A percentile compares a stretch with the other conserved stretches of the same genome.
Evolutionary conservation across 2,888 invertebrate species (phyloP).

Genomic region (Amphipyra berbera): DNA sequence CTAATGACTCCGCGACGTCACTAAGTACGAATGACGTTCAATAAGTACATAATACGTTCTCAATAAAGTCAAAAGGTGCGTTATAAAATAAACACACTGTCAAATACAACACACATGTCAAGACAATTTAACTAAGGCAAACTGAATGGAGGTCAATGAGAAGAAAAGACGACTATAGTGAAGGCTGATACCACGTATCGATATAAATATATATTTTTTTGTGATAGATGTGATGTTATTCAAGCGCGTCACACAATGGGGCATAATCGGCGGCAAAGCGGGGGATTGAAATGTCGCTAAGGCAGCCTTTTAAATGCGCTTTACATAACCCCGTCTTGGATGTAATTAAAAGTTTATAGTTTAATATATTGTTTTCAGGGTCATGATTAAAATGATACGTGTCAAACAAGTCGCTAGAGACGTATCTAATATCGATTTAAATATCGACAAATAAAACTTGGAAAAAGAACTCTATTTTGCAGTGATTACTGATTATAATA

Average conservation of each 20-base stretch:
- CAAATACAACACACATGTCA: constrained; percentile 59
- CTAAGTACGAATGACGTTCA: constrained; percentile 63
- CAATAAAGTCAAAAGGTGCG: constrained; percentile 31
- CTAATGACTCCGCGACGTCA: constrained; percentile 50
- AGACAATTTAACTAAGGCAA: constrained; percentile 49
- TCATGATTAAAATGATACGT: no score
- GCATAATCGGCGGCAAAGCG: no score
- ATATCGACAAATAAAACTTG: constrained; percentile 2
- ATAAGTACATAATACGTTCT: constrained; percentile 69
- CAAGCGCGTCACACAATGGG: no score
- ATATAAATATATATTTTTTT: neutral
- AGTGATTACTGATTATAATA: no score
- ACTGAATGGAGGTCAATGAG: constrained; percentile 20
- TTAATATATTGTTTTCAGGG: no score
- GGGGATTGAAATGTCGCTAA: no score
- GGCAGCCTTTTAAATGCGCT: no score
- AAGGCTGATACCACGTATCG: neutral
- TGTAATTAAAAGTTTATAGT: no score
- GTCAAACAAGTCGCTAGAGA: no score
- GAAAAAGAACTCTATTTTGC: no score
- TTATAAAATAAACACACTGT: constrained; percentile 51
- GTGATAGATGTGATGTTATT: neutral
- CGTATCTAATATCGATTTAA: neutral
- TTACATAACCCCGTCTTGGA: no score
- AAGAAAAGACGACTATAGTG: constrained; percentile 9